Evolutionary conservation across 2,888 invertebrate species (phyloP), one percentile per base, ranked within the genome.

Genomic region (Melipona bicolor): DNA sequence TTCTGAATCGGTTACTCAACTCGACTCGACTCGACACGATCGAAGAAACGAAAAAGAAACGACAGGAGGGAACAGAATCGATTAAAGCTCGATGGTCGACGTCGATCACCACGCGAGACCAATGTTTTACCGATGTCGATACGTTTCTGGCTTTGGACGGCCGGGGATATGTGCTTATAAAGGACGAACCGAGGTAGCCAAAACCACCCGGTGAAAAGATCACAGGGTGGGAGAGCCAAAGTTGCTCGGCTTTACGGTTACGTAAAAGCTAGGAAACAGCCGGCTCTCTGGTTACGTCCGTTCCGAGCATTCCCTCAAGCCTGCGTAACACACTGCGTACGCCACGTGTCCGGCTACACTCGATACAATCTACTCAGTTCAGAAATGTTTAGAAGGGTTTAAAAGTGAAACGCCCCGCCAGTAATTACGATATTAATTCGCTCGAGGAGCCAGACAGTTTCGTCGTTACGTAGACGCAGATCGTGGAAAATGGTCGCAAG

Each of bases 81-180:
- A 54, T 32, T 52, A 21, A 13, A 36, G 21, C 1, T 27, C 24
- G 61, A 50, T 36, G 1, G 6, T 27, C 52, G 52, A 17, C 67
- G 69, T 69, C 15, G 52, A 69, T 69, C 24, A 32, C 27, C 9
- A 52, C 52, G 6, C n/a, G 68, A 62, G 86, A 84, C 49, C 87
- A 73, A 75, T 88, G 88, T 88, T 89, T 90, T 86, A 79, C 91
- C 91, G 91, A 88, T 77, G 92, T 87, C 88, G 92, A 92, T 90
- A 91, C 92, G 92, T 89, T 93, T 93, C 93, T 94, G 94, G 86
- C 90, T 92, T 90, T 89, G 86, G 77, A 85, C 86, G 88, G 87
- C 87, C 91, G 88, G 89, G 91, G 89, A 91, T 93, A 92, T 91
- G 93, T 91, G 93, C 92, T 94, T 94, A 94, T 94, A 94, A 94